Percentiles rank a stretch among this genome's conserved stretches.
These are phyloP conservation scores for Nothocercus nigrocapillus DNA, from an alignment of 2,113 vertebrate species.

Conservation along the genomic window DNA sequence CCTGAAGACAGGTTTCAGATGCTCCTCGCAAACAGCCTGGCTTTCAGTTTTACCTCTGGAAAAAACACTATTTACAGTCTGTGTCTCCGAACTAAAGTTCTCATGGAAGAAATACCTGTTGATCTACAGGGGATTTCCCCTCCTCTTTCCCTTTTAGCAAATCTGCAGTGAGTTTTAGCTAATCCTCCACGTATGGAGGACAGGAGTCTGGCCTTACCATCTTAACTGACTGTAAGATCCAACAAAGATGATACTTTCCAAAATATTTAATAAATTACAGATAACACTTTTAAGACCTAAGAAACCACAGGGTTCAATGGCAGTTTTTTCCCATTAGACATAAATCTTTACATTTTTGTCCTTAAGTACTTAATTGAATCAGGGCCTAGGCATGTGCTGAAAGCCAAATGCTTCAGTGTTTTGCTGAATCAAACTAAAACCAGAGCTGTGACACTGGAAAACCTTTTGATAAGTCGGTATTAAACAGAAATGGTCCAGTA, in stretches of 20 bases:
- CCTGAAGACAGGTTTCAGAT: not conserved
- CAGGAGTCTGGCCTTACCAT: not conserved
- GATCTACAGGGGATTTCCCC: not conserved
- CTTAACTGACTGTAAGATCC: not conserved
- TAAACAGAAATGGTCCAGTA: not conserved
- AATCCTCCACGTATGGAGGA: not conserved
- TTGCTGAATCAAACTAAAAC: slow-evolving; percentile 19
- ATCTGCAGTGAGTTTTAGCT: not conserved
- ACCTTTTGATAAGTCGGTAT: not conserved
- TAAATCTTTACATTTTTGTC: not conserved
- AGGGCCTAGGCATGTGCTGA: not conserved
- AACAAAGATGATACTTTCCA: not conserved
- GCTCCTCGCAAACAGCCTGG: not conserved
- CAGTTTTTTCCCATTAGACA: not conserved
- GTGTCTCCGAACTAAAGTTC: not conserved
- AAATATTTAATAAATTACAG: not conserved
- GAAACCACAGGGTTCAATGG: accelerated
- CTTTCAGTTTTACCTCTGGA: not conserved
- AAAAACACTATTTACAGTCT: not conserved
- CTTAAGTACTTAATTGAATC: slow-evolving; percentile 17
- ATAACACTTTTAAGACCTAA: not conserved
- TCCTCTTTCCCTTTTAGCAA: not conserved
- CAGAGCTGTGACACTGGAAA: slow-evolving; percentile 16
- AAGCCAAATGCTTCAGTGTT: not conserved
- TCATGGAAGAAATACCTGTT: not conserved